A percentile compares a stretch with the other conserved stretches of the same genome.
Evolutionary conservation across 2,113 vertebrate genomes (phyloP).

Genomic region (Tiliqua scincoides): DNA sequence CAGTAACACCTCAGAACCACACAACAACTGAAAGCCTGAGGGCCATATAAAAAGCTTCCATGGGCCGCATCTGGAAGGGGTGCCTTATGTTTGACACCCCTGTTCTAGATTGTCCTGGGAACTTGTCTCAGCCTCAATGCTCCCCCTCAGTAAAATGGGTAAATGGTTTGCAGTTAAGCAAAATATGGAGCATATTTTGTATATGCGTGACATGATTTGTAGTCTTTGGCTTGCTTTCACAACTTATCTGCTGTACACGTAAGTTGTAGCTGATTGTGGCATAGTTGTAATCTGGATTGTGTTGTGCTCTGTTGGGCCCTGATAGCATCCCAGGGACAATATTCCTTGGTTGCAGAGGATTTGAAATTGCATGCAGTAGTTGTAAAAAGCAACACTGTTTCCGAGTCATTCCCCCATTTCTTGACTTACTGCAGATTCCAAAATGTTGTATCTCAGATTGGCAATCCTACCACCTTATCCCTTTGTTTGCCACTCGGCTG

Average conservation of each 20-base stretch:
- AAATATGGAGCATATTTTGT: background rate
- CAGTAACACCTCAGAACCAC: too few relatives aligned
- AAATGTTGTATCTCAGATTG: background rate
- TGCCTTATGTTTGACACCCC: too few relatives aligned
- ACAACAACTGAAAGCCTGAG: too few relatives aligned
- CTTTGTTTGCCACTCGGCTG: constrained; percentile 14
- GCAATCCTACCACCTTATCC: background rate
- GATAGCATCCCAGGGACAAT: background rate
- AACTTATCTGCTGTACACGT: background rate
- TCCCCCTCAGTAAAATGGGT: background rate
- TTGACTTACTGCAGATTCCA: background rate
- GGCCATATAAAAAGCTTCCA: too few relatives aligned
- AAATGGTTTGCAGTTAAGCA: background rate
- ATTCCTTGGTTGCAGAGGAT: background rate
- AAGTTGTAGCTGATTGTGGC: background rate
- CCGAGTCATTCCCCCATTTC: background rate
- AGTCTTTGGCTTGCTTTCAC: background rate
- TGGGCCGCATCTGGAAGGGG: too few relatives aligned
- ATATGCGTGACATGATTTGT: background rate
- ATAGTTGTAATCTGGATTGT: background rate
- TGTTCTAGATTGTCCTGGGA: background rate
- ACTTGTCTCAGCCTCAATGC: background rate
- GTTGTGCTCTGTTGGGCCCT: background rate
- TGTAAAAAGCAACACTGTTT: background rate
- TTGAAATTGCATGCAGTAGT: background rate